phyloP scores from a whole-genome alignment of 2,797 vertebrate genomes.

The Tarsius wallacei region DNA sequence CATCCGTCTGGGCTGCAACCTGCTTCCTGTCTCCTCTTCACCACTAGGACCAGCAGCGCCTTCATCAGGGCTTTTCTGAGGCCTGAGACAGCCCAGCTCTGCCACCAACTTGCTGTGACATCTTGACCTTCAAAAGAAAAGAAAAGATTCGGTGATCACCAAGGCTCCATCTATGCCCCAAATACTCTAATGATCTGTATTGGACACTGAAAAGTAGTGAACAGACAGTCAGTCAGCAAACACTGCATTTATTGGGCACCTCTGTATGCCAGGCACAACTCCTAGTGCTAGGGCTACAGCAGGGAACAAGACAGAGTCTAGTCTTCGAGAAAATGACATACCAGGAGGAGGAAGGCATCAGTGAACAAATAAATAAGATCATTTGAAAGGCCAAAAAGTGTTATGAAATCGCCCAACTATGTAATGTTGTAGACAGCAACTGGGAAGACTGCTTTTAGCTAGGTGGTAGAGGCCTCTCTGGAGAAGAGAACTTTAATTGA shows the following conservation, averaged over 20 bases:
- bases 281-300: neutral
- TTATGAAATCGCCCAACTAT: neutral
- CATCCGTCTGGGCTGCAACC: rapidly evolving
- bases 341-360: neutral
- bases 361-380: neutral
- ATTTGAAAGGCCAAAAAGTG: neutral
- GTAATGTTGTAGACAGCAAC: neutral
- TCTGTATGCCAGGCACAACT: neutral
- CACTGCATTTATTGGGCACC: neutral
- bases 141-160: neutral
- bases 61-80: neutral
- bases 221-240: neutral
- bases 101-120: neutral
- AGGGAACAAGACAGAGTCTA: neutral
- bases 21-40: neutral
- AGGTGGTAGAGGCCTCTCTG: rapidly evolving
- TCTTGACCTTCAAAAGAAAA: neutral
- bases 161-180: neutral
- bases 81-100: neutral
- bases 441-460: neutral
- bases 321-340: neutral
- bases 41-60: neutral
- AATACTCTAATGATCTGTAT: neutral
- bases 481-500: neutral
- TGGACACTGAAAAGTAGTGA: neutral